phyloP scores from a whole-genome alignment of 2,797 vertebrate genomes.

The Ctenochaetus hawaiiensis region DNA sequence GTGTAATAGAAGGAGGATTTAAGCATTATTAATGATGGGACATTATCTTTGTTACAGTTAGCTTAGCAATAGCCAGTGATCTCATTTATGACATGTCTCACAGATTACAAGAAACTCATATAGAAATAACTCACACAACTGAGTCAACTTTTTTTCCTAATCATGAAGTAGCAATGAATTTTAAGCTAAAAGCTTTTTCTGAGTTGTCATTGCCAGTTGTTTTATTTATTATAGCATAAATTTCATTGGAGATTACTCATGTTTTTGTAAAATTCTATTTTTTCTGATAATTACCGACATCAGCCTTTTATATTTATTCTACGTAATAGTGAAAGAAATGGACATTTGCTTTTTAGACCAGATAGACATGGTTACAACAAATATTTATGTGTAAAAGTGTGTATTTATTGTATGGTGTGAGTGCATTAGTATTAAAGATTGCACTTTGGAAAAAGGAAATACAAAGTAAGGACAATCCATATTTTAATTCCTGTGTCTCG shows the following conservation, averaged over 20 bases:
- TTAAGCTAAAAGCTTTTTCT: background rate
- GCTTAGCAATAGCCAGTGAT: conserved; percentile 30
- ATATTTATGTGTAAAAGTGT: conserved; percentile 30
- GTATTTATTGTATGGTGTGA: conserved; percentile 41
- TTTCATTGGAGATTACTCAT: conserved; percentile 1
- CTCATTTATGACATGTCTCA: conserved; percentile 29
- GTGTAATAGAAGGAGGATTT: conserved; percentile 19
- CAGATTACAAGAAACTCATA: conserved; percentile 19
- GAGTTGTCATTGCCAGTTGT: conserved; percentile 3
- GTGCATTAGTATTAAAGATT: conserved; percentile 22
- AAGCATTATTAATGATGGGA: conserved; percentile 31
- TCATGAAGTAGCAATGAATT: conserved; percentile 21
- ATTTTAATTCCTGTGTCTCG: conserved; percentile 39
- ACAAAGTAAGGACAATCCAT: conserved; percentile 48
- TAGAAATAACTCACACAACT: conserved; percentile 12
- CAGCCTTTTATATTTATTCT: conserved; percentile 41
- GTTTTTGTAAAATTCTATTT: conserved; percentile 3
- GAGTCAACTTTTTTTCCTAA: conserved; percentile 6
- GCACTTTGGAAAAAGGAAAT: conserved; percentile 1
- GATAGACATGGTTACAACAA: conserved; percentile 21
- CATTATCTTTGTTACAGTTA: conserved; percentile 29
- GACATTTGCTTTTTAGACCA: conserved; percentile 25
- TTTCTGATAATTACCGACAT: background rate
- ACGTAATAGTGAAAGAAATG: conserved; percentile 16
- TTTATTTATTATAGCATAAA: conserved; percentile 26